Percentiles rank a stretch among this genome's conserved stretches.
These are phyloP conservation scores for Phodopus roborovskii DNA, from an alignment of 2,113 vertebrate genomes.

Conservation along the genomic window DNA sequence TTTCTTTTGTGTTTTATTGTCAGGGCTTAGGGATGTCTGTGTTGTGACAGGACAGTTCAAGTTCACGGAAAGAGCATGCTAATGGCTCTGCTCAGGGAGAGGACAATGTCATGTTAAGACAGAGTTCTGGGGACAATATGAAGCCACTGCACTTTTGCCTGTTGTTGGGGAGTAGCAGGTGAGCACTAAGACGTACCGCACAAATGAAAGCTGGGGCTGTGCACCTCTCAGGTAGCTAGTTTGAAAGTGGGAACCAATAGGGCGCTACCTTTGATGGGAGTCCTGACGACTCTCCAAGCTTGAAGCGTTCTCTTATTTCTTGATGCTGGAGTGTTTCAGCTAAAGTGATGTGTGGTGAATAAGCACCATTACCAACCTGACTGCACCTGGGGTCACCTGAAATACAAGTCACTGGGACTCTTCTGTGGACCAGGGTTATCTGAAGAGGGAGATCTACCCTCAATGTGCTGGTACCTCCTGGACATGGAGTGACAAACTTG, in stretches of 20 bases:
- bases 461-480: background rate
- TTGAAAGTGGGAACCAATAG: background rate
- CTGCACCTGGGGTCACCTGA: too few relatives aligned
- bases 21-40: background rate
- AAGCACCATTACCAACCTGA: background rate
- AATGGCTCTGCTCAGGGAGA: background rate
- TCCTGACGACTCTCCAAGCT: background rate
- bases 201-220: background rate
- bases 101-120: background rate
- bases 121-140: background rate
- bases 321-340: background rate
- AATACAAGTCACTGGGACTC: background rate
- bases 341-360: background rate
- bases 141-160: background rate
- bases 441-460: background rate
- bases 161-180: slow-evolving; percentile 18
- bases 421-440: background rate
- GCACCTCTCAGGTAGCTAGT: background rate
- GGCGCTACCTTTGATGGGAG: background rate
- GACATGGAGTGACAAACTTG: background rate
- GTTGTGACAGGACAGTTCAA: background rate
- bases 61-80: background rate
- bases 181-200: background rate
- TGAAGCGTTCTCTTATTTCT: background rate
- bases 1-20: background rate